Evolutionary conservation across 2,113 vertebrate genomes (phyloP), one percentile per base, ranked within the genome.

Genomic region (Pelvicachromis taeniatus): DNA sequence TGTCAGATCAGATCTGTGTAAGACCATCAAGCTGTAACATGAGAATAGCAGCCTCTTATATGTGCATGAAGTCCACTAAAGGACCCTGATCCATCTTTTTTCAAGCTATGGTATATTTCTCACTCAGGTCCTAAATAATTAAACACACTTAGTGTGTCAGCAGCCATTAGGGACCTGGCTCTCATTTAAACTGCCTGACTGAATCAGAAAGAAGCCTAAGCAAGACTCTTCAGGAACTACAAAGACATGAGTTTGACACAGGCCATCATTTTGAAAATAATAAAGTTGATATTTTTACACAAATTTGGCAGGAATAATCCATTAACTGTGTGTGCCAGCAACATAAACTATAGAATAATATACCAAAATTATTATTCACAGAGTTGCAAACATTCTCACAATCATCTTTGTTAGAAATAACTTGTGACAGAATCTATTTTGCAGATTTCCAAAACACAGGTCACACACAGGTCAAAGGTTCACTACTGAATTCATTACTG

Each of bases 111-210:
- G 83, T 40, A 19, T 83, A 73, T 90, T 55, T 26, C 87, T 88
- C 59, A 73, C 93, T 83, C 82, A 68, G 68, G 77, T 54, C 81
- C 78, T 96, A 93, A 97, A 96, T 96, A 96, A 96, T 97, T 96
- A 93, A 96, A 94, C 88, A 70, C 92, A 94, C 82, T 96, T 93
- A 94, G 88, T 82, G 88, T 19, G 53, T 80, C 87, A 91, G 63
- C 12, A 87, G 73, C 95, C 95, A 93, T 54, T 78, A 86, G 86
- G 87, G 90, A 89, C 87, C 48, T 40, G 88, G 86, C 85, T 50
- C 89, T 90, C 78, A 87, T 90, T 94, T 96, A 91, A 93, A 89
- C 94, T 91, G 94, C 79, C 83, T 88, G 92, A 88, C 84, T 88
- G 87, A 89, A 94, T 88, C 85, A 91, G 23, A 89, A 87, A 91